Percentiles rank a stretch among this genome's conserved stretches.
Conservation (phyloP, 2,888 invertebrate species). For the Mamestra brassicae region DNA sequence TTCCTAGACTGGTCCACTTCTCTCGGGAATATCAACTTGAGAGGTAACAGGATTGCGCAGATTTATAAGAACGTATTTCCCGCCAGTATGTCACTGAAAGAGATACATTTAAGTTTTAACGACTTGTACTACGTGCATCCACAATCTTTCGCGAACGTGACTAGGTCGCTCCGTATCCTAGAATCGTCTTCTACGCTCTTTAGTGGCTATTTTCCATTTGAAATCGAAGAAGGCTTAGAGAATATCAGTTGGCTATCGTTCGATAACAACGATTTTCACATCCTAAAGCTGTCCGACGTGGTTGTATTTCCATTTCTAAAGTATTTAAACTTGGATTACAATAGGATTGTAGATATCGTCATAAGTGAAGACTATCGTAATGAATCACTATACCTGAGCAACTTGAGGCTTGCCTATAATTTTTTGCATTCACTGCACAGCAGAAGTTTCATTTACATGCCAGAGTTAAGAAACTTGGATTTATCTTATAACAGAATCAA, state of each 20-base stretch:
- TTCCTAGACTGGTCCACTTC: constrained; percentile 95
- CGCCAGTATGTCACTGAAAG: constrained; percentile 94
- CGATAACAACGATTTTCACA: constrained; percentile 96
- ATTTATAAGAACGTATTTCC: constrained; percentile 93
- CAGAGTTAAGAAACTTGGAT: constrained; percentile 94
- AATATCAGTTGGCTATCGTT: constrained; percentile 96
- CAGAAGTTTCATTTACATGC: constrained; percentile 93
- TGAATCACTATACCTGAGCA: constrained; percentile 93
- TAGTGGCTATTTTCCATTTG: constrained; percentile 94
- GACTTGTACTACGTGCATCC: constrained; percentile 95
- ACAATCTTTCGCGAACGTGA: constrained; percentile 95
- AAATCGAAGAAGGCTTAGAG: constrained; percentile 93
- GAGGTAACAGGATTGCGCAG: constrained; percentile 96
- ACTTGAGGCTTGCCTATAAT: constrained; percentile 96
- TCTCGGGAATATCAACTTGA: constrained; percentile 94
- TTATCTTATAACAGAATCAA: constrained; percentile 95
- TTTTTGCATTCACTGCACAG: constrained; percentile 93
- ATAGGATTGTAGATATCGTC: constrained; percentile 94
- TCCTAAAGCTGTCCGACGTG: constrained; percentile 93
- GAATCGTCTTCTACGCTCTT: constrained; percentile 97
- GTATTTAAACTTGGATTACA: constrained; percentile 96
- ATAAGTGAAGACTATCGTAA: constrained; percentile 93
- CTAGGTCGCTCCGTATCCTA: constrained; percentile 94
- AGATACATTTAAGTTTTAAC: constrained; percentile 98
- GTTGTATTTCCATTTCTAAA: constrained; percentile 93